These are phyloP conservation scores for Neodon shergylaensis DNA, from an alignment of 2,113 vertebrate genomes.

Conservation along the genomic window DNA sequence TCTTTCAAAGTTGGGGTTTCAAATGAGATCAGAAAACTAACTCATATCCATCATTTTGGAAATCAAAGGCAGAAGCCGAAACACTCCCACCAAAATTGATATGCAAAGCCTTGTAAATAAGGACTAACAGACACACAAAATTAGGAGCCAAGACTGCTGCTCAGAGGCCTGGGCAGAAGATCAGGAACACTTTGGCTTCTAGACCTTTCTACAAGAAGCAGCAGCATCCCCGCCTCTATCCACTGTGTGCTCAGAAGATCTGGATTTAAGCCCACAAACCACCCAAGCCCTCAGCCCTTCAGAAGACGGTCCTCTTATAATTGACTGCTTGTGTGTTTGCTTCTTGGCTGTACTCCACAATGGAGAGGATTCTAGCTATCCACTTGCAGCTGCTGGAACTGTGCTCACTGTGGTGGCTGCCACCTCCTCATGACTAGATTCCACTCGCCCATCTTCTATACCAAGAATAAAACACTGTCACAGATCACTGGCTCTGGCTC, in stretches of 20 bases:
- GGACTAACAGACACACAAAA: not conserved
- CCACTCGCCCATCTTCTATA: not conserved
- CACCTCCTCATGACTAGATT: not conserved
- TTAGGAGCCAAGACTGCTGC: rapidly evolving
- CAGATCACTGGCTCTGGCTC: not conserved
- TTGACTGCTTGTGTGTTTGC: not conserved
- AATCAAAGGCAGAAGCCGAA: not conserved
- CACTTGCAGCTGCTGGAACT: not conserved
- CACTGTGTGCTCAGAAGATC: not conserved
- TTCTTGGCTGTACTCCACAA: not conserved
- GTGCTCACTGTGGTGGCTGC: rapidly evolving
- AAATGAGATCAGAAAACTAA: not conserved
- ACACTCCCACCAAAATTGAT: not conserved
- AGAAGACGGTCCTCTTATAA: not conserved
- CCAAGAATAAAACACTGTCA: not conserved
- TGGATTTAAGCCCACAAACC: not conserved
- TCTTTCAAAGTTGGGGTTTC: not conserved
- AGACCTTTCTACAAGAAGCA: not conserved
- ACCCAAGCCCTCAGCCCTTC: not conserved
- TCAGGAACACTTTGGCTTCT: not conserved
- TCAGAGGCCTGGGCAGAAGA: not conserved
- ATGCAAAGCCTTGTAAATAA: not conserved
- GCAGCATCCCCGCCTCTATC: no score
- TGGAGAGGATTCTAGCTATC: not conserved
- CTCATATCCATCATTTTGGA: not conserved